These are phyloP conservation scores for Anguilla megastoma DNA, from an alignment of 2,797 vertebrate genomes.

Conservation along the genomic window DNA sequence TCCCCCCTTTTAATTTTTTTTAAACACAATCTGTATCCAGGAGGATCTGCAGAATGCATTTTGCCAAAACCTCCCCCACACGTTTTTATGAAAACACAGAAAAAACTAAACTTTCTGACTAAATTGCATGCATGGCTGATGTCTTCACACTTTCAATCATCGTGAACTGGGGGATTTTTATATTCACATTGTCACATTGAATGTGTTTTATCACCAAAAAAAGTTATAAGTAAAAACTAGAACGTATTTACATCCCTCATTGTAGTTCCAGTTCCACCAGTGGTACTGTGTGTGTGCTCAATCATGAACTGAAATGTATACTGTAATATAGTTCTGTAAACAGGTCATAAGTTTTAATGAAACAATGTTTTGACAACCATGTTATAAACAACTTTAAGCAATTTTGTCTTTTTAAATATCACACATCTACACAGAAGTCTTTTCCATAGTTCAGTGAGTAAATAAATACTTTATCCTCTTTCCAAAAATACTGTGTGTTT, in stretches of 20 bases:
- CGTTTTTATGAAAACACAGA: not conserved
- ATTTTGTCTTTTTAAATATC: not conserved
- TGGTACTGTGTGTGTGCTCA: not conserved
- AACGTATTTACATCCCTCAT: not conserved
- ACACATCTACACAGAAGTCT: not conserved
- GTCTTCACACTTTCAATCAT: not conserved
- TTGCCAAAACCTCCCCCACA: conserved; percentile 4
- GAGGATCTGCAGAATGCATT: conserved; percentile 11
- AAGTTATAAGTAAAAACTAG: not conserved
- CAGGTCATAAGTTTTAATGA: not conserved
- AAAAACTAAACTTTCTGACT: not conserved
- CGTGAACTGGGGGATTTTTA: not conserved
- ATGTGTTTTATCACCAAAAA: not conserved
- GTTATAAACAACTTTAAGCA: not conserved
- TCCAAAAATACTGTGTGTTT: conserved; percentile 36
- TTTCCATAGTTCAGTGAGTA: conserved; percentile 22
- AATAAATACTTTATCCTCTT: conserved; percentile 32
- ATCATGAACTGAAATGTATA: not conserved
- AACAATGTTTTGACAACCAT: not conserved
- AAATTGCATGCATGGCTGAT: not conserved
- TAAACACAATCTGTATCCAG: not conserved
- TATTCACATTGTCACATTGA: not conserved
- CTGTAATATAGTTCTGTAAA: not conserved
- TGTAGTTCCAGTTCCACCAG: not conserved
- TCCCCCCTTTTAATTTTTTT: not conserved